Base-by-base conservation (phyloP, 1,140 invertebrate genomes). In the Lamellibrachia luymesi region DNA sequence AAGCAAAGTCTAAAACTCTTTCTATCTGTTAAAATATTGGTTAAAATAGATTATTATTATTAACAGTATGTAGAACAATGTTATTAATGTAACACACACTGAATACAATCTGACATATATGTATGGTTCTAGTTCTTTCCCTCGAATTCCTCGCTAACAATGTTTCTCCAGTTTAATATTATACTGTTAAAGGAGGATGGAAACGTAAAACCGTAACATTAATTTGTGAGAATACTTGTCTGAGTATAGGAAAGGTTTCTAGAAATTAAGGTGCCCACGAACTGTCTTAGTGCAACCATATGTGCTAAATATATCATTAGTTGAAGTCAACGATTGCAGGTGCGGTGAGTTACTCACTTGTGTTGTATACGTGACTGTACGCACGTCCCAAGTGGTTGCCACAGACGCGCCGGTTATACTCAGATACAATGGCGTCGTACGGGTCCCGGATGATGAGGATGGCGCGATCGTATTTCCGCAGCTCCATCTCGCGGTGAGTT, bases 401-500 rank as follows among this genome's bases (percentile, higher is more conserved):
- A 80, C 64, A 80, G 64, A 80, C 64, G 64, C 64, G 97, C 92
- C 97, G 95, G 96, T 98, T 98, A 95, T 98, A 98, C 95, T 98
- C 97, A 96, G 95, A 93, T 13, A 94, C 51, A 13, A 95, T 92
- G 91, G 94, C 94, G 25, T 94, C 94, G 17, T 94, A 92, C 4
- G 95, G 95, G n/a, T 95, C 92, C 90, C 95, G 93, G 6, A 95
- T 93, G 5, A 95, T 50, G 13, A 95, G 92, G 50, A 95, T 90
- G 6, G 94, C 94, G 49, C 92, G 93, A 8, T 93, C 91, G 93
- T 94, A 95, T 51, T 91, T 93, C 8, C 64, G 27, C 22, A 92
- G 56, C 51, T 94, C 93, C 64, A 92, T 94, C 17, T 96, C 95
- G 25, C 98, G 98, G 96, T 98, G 98, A 1, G 98, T 98, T 96